phyloP scores from a whole-genome alignment of 2,888 invertebrate genomes.

The Acleris sparsana region DNA sequence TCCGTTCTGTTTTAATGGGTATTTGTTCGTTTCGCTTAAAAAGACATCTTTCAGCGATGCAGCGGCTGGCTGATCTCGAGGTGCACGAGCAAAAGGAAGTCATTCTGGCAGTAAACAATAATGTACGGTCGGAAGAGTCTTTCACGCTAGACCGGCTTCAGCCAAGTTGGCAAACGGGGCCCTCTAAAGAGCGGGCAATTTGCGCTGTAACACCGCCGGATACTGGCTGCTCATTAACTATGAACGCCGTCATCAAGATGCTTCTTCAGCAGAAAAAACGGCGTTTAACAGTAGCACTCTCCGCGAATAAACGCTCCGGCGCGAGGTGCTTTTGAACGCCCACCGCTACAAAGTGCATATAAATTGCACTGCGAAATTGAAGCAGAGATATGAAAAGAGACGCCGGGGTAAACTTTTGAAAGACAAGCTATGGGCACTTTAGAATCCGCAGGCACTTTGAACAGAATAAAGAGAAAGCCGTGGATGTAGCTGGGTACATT shows the following conservation, averaged over 20 bases:
- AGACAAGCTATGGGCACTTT: conserved; percentile 67
- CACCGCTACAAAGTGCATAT: conserved; percentile 80
- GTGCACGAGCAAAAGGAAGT: conserved; percentile 69
- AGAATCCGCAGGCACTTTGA: conserved; percentile 57
- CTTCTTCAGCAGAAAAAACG: conserved; percentile 78
- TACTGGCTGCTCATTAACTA: conserved; percentile 81
- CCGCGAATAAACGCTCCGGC: conserved; percentile 66
- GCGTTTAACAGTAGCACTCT: conserved; percentile 75
- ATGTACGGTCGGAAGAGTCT: conserved; percentile 72
- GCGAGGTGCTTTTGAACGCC: conserved; percentile 70
- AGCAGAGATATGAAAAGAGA: conserved; percentile 73
- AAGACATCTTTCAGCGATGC: conserved; percentile 55
- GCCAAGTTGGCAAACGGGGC: conserved; percentile 69
- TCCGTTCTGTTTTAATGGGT: conserved; percentile 51
- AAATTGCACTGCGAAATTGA: conserved; percentile 79
- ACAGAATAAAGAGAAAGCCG: conserved; percentile 47
- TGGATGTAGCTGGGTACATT: conserved; percentile 28
- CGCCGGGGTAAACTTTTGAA: conserved; percentile 66
- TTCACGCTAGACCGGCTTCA: conserved; percentile 67
- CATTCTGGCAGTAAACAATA: conserved; percentile 78
- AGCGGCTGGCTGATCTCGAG: conserved; percentile 52
- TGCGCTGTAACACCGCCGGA: conserved; percentile 73
- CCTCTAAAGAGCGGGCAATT: conserved; percentile 76
- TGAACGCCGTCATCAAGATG: conserved; percentile 81
- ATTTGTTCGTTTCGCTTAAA: conserved; percentile 48